These are phyloP conservation scores for Drosophila pseudoobscura DNA, from an alignment of 1,140 invertebrate species.

Conservation along the genomic window DNA sequence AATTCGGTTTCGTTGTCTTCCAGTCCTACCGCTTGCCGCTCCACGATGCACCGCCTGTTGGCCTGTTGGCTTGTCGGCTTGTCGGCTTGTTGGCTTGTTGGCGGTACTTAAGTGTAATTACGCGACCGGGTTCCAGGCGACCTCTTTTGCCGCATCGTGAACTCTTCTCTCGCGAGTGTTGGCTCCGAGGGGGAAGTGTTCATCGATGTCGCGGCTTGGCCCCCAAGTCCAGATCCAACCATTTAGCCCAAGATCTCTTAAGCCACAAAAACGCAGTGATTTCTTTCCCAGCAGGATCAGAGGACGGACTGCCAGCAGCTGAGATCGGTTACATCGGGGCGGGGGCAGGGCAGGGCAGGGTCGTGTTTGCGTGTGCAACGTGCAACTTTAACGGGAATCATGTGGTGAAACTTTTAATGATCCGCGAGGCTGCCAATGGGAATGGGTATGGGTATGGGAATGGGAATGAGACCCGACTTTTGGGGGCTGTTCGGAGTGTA, in stretches of 20 bases:
- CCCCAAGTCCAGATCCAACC: conserved; percentile 5
- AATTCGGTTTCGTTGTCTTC: conserved; percentile 27
- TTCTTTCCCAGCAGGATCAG: conserved; percentile 19
- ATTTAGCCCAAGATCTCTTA: conserved; percentile 42
- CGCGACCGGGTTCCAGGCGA: conserved; percentile 56
- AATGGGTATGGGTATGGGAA: too few relatives aligned
- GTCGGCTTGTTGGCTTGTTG: conserved; percentile 64
- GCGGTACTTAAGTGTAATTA: conserved; percentile 78
- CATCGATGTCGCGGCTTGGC: conserved; percentile 33
- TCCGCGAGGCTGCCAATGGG: conserved; percentile 25
- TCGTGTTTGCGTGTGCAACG: conserved; percentile 39
- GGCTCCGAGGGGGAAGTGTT: conserved; percentile 8
- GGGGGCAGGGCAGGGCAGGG: too few relatives aligned
- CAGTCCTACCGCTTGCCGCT: background rate
- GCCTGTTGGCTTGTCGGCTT: conserved; percentile 51
- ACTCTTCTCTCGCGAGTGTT: conserved; percentile 39
- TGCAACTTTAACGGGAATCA: conserved; percentile 63
- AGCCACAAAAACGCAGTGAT: conserved; percentile 28
- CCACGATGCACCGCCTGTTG: conserved; percentile 49
- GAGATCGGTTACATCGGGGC: too few relatives aligned
- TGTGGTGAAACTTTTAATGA: conserved; percentile 73
- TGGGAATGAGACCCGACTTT: too few relatives aligned
- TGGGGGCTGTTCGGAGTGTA: conserved; percentile 28
- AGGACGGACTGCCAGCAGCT: too few relatives aligned
- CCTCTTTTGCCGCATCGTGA: conserved; percentile 73